Evolutionary conservation across 2,888 invertebrate species (phyloP).

Genomic region (Polyommatus iphigenia): DNA sequence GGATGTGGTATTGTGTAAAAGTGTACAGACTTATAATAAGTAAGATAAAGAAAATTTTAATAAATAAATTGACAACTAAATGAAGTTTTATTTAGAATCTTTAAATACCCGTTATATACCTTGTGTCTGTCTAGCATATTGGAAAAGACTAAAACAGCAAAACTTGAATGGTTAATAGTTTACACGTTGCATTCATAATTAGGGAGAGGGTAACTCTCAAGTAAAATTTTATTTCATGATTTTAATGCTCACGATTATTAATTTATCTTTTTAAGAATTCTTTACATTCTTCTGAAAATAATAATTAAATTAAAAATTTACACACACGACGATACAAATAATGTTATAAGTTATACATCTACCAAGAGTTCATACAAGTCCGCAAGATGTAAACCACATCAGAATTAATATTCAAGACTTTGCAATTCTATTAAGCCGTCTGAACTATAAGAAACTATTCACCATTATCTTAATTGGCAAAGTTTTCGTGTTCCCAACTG

Average conservation of each 20-base stretch:
- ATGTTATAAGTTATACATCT: neutral
- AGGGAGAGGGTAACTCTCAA: no score
- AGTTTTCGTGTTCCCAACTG: constrained; percentile 56
- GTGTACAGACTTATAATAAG: constrained; percentile 55
- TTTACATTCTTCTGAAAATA: no score
- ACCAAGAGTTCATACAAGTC: constrained; percentile 14
- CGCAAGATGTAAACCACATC: neutral
- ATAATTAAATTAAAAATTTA: no score
- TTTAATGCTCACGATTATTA: no score
- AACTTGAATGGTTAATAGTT: no score
- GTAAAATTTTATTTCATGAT: no score
- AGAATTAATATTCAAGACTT: constrained; percentile 16
- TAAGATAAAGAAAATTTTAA: constrained; percentile 66
- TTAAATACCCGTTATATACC: no score
- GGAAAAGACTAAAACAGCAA: no score
- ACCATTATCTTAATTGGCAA: constrained; percentile 56
- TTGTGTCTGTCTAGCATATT: neutral
- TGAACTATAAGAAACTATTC: constrained; percentile 25
- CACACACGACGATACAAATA: no score
- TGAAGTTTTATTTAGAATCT: constrained; percentile 40
- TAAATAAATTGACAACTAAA: constrained; percentile 58
- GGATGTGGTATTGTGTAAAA: constrained; percentile 28
- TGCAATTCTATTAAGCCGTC: constrained; percentile 25
- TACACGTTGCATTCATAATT: no score
- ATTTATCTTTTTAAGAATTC: no score